Evolutionary conservation across 2,797 vertebrate species (phyloP).

Genomic region (Phaenicophaeus curvirostris): DNA sequence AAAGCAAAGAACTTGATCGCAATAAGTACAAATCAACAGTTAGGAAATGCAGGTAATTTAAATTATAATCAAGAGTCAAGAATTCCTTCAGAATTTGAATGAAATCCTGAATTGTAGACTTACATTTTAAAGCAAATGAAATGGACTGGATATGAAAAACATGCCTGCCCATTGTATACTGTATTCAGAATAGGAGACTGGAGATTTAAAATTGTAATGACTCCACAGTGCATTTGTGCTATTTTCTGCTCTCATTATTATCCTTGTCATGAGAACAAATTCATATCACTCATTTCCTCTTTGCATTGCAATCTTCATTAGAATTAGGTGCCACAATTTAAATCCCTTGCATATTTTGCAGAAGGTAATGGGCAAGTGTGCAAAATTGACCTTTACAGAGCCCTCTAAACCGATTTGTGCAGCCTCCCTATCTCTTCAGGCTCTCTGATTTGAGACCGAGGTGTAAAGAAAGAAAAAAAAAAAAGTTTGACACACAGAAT

Average conservation of each 20-base stretch:
- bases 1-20: constrained; percentile 22
- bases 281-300: not conserved
- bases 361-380: not conserved
- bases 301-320: not conserved
- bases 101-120: not conserved
- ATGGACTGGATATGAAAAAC: not conserved
- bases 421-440: not conserved
- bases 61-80: constrained; percentile 33
- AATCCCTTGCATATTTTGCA: not conserved
- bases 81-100: constrained; percentile 17
- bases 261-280: not conserved
- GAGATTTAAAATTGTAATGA: not conserved
- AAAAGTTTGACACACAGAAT: not conserved
- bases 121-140: constrained; percentile 2
- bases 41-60: constrained; percentile 26
- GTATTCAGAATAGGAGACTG: not conserved
- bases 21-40: constrained; percentile 7
- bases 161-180: not conserved
- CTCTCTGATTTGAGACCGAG: not conserved
- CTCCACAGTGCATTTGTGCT: not conserved
- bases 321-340: not conserved
- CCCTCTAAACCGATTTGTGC: not conserved
- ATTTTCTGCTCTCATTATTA: not conserved
- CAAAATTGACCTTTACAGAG: not conserved
- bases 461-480: not conserved